phyloP scores from a whole-genome alignment of 2,888 invertebrate genomes.

The Cheilosia urbana region DNA sequence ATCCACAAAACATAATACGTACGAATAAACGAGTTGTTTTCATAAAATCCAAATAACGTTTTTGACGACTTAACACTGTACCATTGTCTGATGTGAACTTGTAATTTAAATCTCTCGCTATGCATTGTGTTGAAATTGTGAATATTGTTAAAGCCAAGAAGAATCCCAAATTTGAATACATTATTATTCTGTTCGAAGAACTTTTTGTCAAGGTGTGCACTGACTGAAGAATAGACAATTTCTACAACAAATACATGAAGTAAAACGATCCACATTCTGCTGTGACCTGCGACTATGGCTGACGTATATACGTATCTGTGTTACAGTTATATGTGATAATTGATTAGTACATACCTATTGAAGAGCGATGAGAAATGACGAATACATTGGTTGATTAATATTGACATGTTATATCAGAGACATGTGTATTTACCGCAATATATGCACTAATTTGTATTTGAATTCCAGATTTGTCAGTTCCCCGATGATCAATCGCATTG shows the following conservation, averaged over 20 bases:
- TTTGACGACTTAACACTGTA: conserved; percentile 66
- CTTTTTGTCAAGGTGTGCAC: background rate
- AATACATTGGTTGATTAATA: too few relatives aligned
- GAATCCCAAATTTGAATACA: background rate
- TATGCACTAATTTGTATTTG: too few relatives aligned
- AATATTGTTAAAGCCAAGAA: background rate
- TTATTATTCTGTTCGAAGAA: background rate
- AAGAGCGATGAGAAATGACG: too few relatives aligned
- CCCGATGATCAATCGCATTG: too few relatives aligned
- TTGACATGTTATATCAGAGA: too few relatives aligned
- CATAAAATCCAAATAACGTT: conserved; percentile 78
- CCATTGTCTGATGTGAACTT: background rate
- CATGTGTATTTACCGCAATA: too few relatives aligned
- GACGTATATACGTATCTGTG: background rate
- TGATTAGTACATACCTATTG: too few relatives aligned
- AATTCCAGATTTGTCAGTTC: too few relatives aligned
- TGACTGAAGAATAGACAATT: background rate
- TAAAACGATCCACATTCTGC: too few relatives aligned
- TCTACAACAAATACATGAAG: background rate
- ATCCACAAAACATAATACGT: conserved; percentile 62
- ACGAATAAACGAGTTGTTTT: conserved; percentile 79
- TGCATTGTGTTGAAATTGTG: background rate
- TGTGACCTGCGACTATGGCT: background rate
- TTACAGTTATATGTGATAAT: too few relatives aligned
- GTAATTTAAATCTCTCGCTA: background rate